Evolutionary conservation across 2,888 invertebrate genomes (phyloP).

Genomic region (Ellobium chinense): DNA sequence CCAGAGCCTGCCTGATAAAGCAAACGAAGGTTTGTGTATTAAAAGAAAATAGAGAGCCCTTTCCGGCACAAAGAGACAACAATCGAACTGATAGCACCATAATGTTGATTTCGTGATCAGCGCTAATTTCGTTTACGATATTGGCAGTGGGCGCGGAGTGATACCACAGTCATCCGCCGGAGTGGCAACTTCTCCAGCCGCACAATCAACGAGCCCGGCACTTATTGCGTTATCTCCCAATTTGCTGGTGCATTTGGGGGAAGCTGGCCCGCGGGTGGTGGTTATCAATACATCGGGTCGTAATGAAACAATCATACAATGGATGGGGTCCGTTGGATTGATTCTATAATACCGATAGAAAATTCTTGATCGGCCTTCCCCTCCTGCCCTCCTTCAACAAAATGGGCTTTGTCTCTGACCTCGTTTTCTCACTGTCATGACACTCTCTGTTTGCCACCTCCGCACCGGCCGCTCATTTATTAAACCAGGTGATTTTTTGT

Average conservation of each 20-base stretch:
- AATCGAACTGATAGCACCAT: not conserved
- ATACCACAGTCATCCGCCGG: not conserved
- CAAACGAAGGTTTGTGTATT: too few relatives aligned
- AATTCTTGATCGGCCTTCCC: too few relatives aligned
- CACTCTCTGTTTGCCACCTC: too few relatives aligned
- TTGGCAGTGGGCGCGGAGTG: constrained; percentile 11
- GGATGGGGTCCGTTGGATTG: not conserved
- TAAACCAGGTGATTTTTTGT: too few relatives aligned
- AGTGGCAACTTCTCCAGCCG: constrained; percentile 13
- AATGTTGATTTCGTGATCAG: constrained; percentile 22
- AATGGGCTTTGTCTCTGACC: too few relatives aligned
- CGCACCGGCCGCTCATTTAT: too few relatives aligned
- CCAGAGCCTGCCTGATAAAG: too few relatives aligned
- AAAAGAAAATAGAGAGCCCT: too few relatives aligned
- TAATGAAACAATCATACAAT: constrained; percentile 11
- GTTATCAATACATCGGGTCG: constrained; percentile 11
- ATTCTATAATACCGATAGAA: too few relatives aligned
- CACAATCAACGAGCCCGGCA: constrained; percentile 2
- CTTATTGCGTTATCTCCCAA: constrained; percentile 23
- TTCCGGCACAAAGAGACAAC: too few relatives aligned
- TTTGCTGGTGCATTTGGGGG: not conserved
- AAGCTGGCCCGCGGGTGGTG: not conserved
- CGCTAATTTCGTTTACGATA: constrained; percentile 27
- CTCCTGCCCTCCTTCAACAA: too few relatives aligned
- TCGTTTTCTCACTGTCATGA: too few relatives aligned